Percentiles rank a stretch among this genome's conserved stretches.
Evolutionary conservation across 2,797 vertebrate genomes (phyloP).

Genomic region (Tiaroga cobitis): DNA sequence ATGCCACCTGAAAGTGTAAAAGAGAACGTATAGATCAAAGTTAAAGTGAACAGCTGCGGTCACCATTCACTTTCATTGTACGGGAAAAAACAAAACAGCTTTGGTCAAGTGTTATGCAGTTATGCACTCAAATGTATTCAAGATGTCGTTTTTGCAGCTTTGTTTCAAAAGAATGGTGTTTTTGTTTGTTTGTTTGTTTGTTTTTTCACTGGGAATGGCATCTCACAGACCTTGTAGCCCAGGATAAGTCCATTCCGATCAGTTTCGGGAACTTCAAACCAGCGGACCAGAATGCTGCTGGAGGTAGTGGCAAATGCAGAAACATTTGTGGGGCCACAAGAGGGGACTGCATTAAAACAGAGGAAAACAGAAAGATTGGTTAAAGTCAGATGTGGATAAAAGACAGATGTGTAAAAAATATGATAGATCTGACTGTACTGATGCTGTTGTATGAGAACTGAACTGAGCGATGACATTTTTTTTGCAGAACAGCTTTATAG

Average conservation of each 20-base stretch:
- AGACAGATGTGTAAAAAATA: not conserved
- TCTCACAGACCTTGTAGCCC: constrained; percentile 89
- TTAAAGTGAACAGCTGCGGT: not conserved
- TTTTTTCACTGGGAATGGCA: not conserved
- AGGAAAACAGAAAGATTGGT: constrained; percentile 10
- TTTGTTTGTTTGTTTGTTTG: not conserved
- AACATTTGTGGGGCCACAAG: constrained; percentile 90
- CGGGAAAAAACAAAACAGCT: not conserved
- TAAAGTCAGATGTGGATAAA: not conserved
- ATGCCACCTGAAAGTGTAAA: constrained; percentile 83
- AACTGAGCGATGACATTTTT: no score
- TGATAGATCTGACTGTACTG: no score
- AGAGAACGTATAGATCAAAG: not conserved
- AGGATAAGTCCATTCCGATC: constrained; percentile 93
- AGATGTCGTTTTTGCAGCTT: not conserved
- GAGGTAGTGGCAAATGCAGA: constrained; percentile 91
- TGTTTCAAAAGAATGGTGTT: not conserved
- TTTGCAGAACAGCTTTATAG: no score
- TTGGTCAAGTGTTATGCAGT: not conserved
- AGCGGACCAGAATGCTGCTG: constrained; percentile 91
- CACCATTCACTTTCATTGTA: not conserved
- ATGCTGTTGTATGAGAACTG: no score
- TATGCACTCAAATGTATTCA: not conserved
- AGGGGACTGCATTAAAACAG: constrained; percentile 82
- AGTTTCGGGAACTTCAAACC: constrained; percentile 85